A percentile compares a stretch with the other conserved stretches of the same genome.
Evolutionary conservation across 2,888 invertebrate genomes (phyloP).

Genomic region (Acrobasis repandana): DNA sequence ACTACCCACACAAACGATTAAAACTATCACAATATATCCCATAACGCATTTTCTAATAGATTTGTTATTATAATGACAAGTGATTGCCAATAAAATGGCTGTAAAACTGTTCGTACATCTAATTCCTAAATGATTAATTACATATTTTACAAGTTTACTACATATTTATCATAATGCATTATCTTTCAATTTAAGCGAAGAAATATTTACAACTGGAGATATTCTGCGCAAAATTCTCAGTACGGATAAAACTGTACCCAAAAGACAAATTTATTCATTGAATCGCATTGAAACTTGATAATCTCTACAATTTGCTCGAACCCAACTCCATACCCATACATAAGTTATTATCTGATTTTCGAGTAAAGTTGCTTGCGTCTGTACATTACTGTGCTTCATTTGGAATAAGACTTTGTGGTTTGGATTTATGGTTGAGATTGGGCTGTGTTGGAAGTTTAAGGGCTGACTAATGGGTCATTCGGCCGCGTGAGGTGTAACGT

Average conservation of each 20-base stretch:
- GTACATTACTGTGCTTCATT: conserved; percentile 47
- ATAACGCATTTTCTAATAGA: neutral
- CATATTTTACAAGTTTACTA: conserved; percentile 2
- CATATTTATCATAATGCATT: neutral
- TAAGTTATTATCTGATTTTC: conserved; percentile 65
- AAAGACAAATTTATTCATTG: conserved; percentile 49
- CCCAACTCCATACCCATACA: conserved; percentile 61
- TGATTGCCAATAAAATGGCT: conserved; percentile 6
- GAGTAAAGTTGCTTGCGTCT: conserved; percentile 52
- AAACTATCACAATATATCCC: too few relatives aligned
- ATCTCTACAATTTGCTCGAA: conserved; percentile 56
- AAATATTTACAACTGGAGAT: conserved; percentile 14
- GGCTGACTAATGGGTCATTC: conserved; percentile 73
- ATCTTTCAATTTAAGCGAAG: conserved; percentile 14
- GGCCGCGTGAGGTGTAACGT: conserved; percentile 66
- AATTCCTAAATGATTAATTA: neutral
- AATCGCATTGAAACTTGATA: conserved; percentile 52
- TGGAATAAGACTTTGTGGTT: conserved; percentile 48
- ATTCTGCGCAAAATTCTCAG: neutral
- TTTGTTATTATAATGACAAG: conserved; percentile 3
- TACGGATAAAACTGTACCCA: conserved; percentile 36
- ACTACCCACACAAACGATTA: too few relatives aligned
- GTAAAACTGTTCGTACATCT: neutral
- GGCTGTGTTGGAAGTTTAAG: conserved; percentile 42
- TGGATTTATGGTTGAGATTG: conserved; percentile 53